These are phyloP conservation scores for Agrochola circellaris DNA, from an alignment of 2,888 invertebrate species.

Conservation along the genomic window DNA sequence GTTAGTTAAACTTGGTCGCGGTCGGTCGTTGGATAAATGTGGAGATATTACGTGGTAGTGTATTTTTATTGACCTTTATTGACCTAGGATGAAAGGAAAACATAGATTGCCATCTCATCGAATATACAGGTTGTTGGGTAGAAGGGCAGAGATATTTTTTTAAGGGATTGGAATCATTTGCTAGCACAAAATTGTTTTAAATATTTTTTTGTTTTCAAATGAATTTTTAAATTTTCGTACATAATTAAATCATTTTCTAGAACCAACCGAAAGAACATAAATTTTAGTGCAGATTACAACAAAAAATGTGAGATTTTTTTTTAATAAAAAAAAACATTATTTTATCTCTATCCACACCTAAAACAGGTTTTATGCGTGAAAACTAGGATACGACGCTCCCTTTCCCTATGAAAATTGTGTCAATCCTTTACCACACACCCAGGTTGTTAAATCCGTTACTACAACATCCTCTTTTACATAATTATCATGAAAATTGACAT, in stretches of 20 bases:
- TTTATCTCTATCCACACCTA: no score
- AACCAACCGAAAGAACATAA: not conserved
- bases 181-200: no score
- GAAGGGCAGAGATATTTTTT: no score
- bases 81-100: constrained; percentile 56
- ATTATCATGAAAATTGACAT: not conserved
- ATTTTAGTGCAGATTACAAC: no score
- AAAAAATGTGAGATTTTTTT: no score
- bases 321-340: no score
- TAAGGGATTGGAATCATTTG: no score
- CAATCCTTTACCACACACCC: not conserved
- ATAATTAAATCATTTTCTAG: no score
- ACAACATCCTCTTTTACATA: not conserved
- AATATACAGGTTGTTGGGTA: not conserved
- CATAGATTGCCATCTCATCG: constrained; percentile 16
- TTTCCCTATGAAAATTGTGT: not conserved
- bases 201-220: no score
- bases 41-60: constrained; percentile 36
- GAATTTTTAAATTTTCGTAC: no score
- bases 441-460: not conserved
- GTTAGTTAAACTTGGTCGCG: constrained; percentile 38
- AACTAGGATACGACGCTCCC: not conserved
- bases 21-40: constrained; percentile 35
- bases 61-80: constrained; percentile 58
- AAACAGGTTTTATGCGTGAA: not conserved